Evolutionary conservation across 2,888 invertebrate genomes (phyloP).

Genomic region (Trachelus stipa): DNA sequence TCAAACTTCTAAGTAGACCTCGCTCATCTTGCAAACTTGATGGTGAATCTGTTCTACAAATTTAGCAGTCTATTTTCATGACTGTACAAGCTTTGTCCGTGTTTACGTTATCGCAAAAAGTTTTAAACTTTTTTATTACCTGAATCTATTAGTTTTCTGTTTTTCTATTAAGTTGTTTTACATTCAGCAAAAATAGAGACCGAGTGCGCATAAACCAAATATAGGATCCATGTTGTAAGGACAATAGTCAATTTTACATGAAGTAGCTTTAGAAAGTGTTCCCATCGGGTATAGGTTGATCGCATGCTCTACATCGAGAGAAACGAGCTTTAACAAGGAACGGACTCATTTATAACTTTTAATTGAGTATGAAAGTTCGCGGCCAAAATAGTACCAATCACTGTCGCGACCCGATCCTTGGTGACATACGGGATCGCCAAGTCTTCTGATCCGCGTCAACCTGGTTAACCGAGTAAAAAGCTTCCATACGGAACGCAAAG

Average conservation of each 20-base stretch:
- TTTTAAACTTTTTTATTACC: neutral
- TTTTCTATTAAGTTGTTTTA: neutral
- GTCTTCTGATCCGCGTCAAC: neutral
- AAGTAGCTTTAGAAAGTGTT: neutral
- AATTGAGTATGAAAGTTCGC: constrained; percentile 57
- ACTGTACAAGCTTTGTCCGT: neutral
- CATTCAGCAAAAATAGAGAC: neutral
- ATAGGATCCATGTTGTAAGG: neutral
- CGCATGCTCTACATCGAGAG: neutral
- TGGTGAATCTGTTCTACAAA: neutral
- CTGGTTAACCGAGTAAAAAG: neutral
- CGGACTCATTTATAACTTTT: constrained; percentile 60
- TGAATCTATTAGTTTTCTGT: neutral
- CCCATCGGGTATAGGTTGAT: neutral
- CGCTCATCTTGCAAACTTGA: no score
- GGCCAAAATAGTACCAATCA: constrained; percentile 45
- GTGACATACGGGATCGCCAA: neutral
- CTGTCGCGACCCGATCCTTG: constrained; percentile 18
- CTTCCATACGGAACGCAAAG: neutral
- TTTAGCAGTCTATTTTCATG: neutral
- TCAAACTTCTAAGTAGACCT: neutral
- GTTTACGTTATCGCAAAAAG: neutral
- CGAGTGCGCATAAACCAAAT: neutral
- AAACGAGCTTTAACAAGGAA: constrained; percentile 22
- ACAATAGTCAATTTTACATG: neutral